Evolutionary conservation across 2,113 vertebrate genomes (phyloP), one percentile per base, ranked within the genome.

Genomic region (Oncorhynchus nerka): DNA sequence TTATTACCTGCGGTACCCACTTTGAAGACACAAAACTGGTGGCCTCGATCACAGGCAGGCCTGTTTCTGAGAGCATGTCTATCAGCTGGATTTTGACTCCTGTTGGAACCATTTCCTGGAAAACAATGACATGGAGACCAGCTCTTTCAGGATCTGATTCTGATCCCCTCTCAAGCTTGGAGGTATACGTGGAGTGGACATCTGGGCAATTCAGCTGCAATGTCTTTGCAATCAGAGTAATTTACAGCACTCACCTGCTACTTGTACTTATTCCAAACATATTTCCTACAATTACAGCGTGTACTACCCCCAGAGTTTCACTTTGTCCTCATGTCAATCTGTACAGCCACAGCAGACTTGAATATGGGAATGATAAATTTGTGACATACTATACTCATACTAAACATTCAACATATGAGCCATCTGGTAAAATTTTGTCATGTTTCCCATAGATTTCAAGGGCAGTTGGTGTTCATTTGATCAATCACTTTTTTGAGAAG

Each of bases 1-100:
- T 81, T 85, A 94, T 83, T 96, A 99, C 97, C 96, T 98, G 97
- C 24, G 96, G 96, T 32, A 98, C 95, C 97, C 97, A 97, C 92
- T 93, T 96, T 91, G 96, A 95, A 82, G 96, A 98, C 79, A 99
- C 97, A 81, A 99, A 99, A 87, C 97, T 97, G 81, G 97, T 99
- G 73, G 94, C 96, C 92, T 98, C 97, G 76, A 98, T 95, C 80
- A 94, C 95, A 84, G 95, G 73, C 79, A 98, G 89, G 76, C 97
- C 96, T 77, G 96, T 95, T 91, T 92, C 93, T 69, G 97, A 98
- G 78, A 99, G 96, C 86, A 88, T 93, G 88, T 97, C 93, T 88
- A 97, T 96, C 84, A 99, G 93, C 89, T 96, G 94, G 86, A 97
- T 95, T 95, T 98, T 98, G 67, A 87, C 90, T 90, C 90, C 93